Percentiles rank a stretch among this genome's conserved stretches.
phyloP scores from a whole-genome alignment of 53 echinoderm and acorn worm genomes.

The Astropecten irregularis region DNA sequence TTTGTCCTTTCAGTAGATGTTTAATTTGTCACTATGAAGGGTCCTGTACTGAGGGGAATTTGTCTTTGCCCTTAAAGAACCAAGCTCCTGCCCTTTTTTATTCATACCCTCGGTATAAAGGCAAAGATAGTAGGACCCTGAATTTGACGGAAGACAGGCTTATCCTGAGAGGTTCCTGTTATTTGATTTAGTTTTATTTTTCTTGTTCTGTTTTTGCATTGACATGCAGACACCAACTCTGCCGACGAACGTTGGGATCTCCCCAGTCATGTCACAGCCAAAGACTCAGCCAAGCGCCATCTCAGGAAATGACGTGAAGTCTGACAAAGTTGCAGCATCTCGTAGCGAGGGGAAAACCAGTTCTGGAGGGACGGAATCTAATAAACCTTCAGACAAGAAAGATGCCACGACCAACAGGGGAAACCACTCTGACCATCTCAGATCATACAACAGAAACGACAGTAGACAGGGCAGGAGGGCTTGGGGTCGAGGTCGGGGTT shows the following conservation, averaged over 20 bases:
- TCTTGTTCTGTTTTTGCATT: too few relatives aligned
- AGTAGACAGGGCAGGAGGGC: constrained; percentile 36
- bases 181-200: too few relatives aligned
- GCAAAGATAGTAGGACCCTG: too few relatives aligned
- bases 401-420: neutral
- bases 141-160: too few relatives aligned
- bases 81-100: too few relatives aligned
- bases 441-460: neutral
- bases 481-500: constrained; percentile 1
- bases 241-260: constrained; percentile 33
- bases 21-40: too few relatives aligned
- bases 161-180: too few relatives aligned
- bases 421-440: neutral
- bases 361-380: neutral
- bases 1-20: too few relatives aligned
- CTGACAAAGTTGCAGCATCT: neutral
- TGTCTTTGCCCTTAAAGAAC: too few relatives aligned
- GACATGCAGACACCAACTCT: constrained; percentile 56
- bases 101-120: too few relatives aligned
- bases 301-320: neutral
- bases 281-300: neutral
- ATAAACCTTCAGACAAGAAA: neutral
- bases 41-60: too few relatives aligned
- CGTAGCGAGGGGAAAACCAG: neutral
- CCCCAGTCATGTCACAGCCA: neutral